Percentiles rank a stretch among this genome's conserved stretches.
phyloP scores from a whole-genome alignment of 2,888 invertebrate species.

The Eupeodes luniger region DNA sequence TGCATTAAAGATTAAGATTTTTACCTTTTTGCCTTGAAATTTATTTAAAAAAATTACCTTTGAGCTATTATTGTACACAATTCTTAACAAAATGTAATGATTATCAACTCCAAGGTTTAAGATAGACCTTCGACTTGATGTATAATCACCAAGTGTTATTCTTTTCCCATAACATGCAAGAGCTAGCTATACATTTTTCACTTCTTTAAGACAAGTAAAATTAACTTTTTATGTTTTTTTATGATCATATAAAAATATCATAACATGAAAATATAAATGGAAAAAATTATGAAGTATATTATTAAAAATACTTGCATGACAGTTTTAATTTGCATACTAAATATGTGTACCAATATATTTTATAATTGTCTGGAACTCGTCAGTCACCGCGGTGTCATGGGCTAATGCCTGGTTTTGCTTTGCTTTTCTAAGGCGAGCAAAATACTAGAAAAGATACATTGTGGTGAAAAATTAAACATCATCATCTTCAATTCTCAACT shows the following conservation, averaged over 20 bases:
- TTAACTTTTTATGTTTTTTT: neutral
- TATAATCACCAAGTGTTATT: neutral
- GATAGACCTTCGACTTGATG: neutral
- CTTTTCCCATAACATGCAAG: neutral
- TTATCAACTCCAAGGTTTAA: neutral
- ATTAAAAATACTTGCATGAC: conserved; percentile 17
- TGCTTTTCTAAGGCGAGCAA: neutral
- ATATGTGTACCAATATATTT: neutral
- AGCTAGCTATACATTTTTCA: neutral
- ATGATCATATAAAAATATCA: no score
- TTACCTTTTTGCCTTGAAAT: no score
- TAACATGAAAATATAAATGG: neutral
- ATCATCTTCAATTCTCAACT: neutral
- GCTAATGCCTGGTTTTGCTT: neutral
- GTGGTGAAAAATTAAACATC: neutral
- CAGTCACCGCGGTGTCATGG: neutral
- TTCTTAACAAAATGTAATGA: neutral
- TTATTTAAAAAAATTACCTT: no score
- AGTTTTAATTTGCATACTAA: conserved; percentile 20
- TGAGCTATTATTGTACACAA: no score
- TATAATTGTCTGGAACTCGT: conserved; percentile 4
- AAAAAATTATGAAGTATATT: conserved; percentile 4
- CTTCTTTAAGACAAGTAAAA: neutral
- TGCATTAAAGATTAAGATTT: no score
- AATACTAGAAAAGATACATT: neutral